These are phyloP conservation scores for Chrysina gloriosa DNA, from an alignment of 2,888 invertebrate species.

Conservation along the genomic window DNA sequence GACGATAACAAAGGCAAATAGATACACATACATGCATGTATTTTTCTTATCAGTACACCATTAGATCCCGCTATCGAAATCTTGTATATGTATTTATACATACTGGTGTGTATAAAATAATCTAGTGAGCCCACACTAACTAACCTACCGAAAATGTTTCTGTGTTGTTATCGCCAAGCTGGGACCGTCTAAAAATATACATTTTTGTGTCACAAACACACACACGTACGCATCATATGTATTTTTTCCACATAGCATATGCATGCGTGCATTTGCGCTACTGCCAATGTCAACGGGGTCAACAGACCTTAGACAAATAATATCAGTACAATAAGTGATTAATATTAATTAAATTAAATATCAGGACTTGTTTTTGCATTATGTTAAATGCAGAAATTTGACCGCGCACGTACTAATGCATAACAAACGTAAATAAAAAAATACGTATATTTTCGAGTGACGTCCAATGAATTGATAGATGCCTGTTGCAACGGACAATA, in stretches of 20 bases:
- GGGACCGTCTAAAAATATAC: slow-evolving; percentile 32
- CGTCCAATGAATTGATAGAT: neutral
- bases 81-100: neutral
- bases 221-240: neutral
- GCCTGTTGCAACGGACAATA: slow-evolving; percentile 8
- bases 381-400: slow-evolving; percentile 18
- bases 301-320: slow-evolving; percentile 44
- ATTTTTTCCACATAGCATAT: slow-evolving; percentile 28
- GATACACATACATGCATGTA: slow-evolving; percentile 18
- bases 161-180: slow-evolving; percentile 38
- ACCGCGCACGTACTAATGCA: slow-evolving; percentile 10
- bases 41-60: slow-evolving; percentile 27
- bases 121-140: slow-evolving; percentile 31
- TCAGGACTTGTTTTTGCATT: slow-evolving; percentile 1
- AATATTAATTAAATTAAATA: slow-evolving; percentile 31
- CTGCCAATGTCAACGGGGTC: slow-evolving; percentile 39
- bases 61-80: slow-evolving; percentile 26
- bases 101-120: neutral
- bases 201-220: slow-evolving; percentile 32
- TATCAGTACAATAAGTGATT: slow-evolving; percentile 38
- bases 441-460: slow-evolving; percentile 6
- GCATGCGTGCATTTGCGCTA: slow-evolving; percentile 34
- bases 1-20: slow-evolving; percentile 28
- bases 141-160: slow-evolving; percentile 40
- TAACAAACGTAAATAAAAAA: neutral